These are phyloP conservation scores for Thalassarche chlororhynchos DNA, from an alignment of 2,113 vertebrate genomes.

Conservation along the genomic window DNA sequence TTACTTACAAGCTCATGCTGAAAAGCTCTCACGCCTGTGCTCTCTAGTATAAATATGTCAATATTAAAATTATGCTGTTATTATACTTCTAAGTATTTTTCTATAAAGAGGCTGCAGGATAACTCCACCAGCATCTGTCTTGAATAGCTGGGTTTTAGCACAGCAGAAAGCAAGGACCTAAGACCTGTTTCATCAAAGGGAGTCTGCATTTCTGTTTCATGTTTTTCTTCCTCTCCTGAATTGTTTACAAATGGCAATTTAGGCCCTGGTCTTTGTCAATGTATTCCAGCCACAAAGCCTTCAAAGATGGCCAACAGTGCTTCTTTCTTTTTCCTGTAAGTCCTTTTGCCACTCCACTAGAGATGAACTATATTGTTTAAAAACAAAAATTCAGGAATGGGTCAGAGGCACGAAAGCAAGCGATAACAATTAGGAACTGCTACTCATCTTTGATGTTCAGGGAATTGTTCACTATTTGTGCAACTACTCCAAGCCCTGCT, in stretches of 20 bases:
- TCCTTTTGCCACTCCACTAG: background rate
- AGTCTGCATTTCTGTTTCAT: background rate
- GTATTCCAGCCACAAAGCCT: background rate
- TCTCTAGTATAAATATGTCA: background rate
- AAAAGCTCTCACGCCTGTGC: background rate
- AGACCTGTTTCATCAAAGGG: background rate
- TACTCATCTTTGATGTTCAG: background rate
- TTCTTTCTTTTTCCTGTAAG: background rate
- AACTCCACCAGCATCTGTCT: background rate
- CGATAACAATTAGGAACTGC: background rate
- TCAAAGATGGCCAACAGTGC: background rate
- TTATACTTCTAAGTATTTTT: background rate
- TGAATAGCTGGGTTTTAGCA: background rate
- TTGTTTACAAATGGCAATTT: background rate
- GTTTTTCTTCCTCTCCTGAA: background rate
- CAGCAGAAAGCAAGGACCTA: background rate
- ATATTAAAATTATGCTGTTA: conserved; percentile 6
- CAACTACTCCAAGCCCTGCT: background rate
- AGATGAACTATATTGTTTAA: background rate
- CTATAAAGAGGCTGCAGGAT: background rate
- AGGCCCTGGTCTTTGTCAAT: background rate
- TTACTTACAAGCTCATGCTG: background rate
- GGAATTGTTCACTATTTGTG: background rate
- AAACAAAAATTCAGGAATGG: background rate
- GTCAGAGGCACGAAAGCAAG: background rate